Base-by-base conservation (phyloP, 1,140 invertebrate species). In the Sinonovacula constricta region DNA sequence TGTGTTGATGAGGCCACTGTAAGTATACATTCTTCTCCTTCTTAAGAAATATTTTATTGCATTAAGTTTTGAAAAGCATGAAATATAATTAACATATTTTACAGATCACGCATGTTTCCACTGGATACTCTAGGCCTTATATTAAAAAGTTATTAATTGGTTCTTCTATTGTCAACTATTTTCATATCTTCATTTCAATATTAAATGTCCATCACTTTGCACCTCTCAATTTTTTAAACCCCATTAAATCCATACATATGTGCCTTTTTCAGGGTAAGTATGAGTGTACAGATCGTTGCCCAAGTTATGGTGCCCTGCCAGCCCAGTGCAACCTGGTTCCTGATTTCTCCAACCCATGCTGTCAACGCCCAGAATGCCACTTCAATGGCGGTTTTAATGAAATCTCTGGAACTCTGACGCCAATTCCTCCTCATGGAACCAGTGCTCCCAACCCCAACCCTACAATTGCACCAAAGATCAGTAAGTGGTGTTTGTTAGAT, bases 331-430 rank as follows among this genome's bases (percentile, higher is more conserved):
- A 57, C 18, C 28, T 85, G 59, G 59, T 83, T 14, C 67, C 85
- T n/a, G 83, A 87, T 53, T 79, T 82, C 18, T 83, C 80, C 51
- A 85, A 87, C 63, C 83, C 83, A 10, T 87, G 86, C 65, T 87
- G 86, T 65, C 82, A 87, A 69, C 77, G 81, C 49, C 86, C 86
- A 4, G 49, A 81, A 12, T 87, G 86, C 72, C 56, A 79, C 53
- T 76, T 67, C 36, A 54, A 26, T 24, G 53, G 81, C 36, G 67
- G 36, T 18, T 60, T 78, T 49, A 39, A 49, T 1, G 80, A 83
- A 26, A 78, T 79, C 5, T 62, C 57, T 18, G 70, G 65, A 28
- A 66, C 69, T n/a, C 71, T 78, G 18, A 75, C 71, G n/a, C 71
- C 71, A 22, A 68, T 66, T 14, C 80, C 82, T 51, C 53, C 71